A percentile compares a stretch with the other conserved stretches of the same genome.
Conservation (phyloP, 2,113 vertebrate genomes). For the Columba livia region DNA sequence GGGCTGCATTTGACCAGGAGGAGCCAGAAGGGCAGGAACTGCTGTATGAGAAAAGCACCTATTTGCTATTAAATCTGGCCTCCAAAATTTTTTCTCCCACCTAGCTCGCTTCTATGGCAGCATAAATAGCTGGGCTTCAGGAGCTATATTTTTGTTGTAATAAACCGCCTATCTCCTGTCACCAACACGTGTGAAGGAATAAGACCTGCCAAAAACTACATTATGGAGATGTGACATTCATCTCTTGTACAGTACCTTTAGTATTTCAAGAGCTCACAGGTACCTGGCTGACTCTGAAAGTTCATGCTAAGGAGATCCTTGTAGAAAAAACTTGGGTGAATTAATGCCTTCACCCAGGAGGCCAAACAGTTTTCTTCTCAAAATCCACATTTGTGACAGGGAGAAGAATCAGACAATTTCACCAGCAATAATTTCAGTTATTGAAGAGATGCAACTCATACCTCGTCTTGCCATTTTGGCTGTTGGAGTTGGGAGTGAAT, state of each 20-base stretch:
- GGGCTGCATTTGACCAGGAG: neutral
- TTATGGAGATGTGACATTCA: neutral
- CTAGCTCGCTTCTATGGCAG: neutral
- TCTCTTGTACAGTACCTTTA: neutral
- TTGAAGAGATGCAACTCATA: neutral
- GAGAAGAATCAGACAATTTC: neutral
- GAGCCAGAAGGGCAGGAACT: neutral
- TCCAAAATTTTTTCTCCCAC: neutral
- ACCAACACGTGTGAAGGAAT: neutral
- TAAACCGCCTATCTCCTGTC: neutral
- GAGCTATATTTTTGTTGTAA: neutral
- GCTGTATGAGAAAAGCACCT: neutral
- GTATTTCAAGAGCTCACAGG: neutral
- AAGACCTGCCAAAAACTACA: neutral
- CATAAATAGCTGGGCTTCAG: neutral
- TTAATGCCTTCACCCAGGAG: neutral
- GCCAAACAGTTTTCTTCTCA: neutral
- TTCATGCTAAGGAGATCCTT: neutral
- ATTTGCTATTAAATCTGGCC: neutral
- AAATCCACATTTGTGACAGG: neutral
- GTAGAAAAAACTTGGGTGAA: neutral
- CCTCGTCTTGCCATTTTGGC: neutral
- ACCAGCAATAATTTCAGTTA: neutral
- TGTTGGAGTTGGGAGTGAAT: neutral
- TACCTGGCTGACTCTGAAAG: neutral